phyloP scores from a whole-genome alignment of 2,888 invertebrate species.

The Carterocephalus palaemon region DNA sequence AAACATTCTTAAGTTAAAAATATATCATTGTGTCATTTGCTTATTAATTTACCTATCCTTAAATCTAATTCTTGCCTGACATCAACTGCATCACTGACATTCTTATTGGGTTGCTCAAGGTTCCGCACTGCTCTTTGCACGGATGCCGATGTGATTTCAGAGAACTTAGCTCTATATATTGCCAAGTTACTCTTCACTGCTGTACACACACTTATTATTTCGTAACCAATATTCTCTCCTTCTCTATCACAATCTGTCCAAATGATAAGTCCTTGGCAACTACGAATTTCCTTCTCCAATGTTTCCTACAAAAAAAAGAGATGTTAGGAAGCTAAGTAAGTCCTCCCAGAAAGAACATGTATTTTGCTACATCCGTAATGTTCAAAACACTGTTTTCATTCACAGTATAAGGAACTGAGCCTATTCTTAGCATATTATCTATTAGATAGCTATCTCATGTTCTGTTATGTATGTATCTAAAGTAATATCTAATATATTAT shows the following conservation, averaged over 20 bases:
- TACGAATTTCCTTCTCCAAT: constrained; percentile 82
- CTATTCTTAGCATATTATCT: too few relatives aligned
- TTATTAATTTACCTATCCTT: constrained; percentile 84
- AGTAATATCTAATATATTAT: too few relatives aligned
- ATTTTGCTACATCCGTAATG: too few relatives aligned
- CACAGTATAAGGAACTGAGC: too few relatives aligned
- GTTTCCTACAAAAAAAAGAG: constrained; percentile 75
- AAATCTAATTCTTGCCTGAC: constrained; percentile 94
- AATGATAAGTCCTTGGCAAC: constrained; percentile 89
- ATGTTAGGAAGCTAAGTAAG: too few relatives aligned
- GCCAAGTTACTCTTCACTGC: constrained; percentile 85
- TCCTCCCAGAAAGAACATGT: too few relatives aligned
- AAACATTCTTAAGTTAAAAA: too few relatives aligned
- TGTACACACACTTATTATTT: constrained; percentile 94
- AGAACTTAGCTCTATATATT: constrained; percentile 93
- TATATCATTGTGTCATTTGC: too few relatives aligned
- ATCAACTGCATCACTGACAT: constrained; percentile 94
- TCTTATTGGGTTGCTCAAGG: constrained; percentile 88
- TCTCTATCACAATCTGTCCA: constrained; percentile 99
- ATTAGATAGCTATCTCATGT: too few relatives aligned
- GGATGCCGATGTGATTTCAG: constrained; percentile 95
- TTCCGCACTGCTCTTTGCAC: constrained; percentile 88
- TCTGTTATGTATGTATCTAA: too few relatives aligned
- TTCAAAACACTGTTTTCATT: too few relatives aligned
- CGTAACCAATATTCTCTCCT: constrained; percentile 99